A percentile compares a stretch with the other conserved stretches of the same genome.
Conservation (phyloP, 2,113 vertebrate species). For the Lutjanus erythropterus region DNA sequence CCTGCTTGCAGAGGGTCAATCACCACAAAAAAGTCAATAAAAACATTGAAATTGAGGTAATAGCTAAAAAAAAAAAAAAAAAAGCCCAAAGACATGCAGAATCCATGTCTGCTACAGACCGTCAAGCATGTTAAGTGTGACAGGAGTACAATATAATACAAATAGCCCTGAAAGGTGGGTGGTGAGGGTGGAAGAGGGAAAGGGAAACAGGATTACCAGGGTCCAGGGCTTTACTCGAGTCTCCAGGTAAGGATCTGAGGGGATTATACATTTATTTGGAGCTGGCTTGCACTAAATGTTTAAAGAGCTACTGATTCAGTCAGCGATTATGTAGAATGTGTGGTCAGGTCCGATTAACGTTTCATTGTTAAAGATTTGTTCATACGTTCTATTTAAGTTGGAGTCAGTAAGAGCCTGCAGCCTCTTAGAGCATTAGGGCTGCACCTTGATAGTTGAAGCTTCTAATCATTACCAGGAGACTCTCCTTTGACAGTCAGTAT, state of each 20-base stretch:
- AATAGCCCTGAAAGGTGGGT: conserved; percentile 6
- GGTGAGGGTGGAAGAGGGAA: background rate
- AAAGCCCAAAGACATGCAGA: background rate
- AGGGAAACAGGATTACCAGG: conserved; percentile 25
- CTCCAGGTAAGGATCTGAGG: background rate
- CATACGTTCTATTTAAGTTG: background rate
- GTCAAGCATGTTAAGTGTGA: conserved; percentile 7
- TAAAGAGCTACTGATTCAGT: background rate
- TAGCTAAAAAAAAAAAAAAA: background rate
- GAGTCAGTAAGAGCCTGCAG: background rate
- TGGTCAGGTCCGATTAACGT: background rate
- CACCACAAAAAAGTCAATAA: background rate
- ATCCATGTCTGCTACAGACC: background rate
- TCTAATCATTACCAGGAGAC: too few species aligned
- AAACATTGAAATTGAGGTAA: background rate
- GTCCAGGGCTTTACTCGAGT: background rate
- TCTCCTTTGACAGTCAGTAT: too few species aligned
- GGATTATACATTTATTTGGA: conserved; percentile 7
- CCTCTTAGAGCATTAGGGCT: too few species aligned
- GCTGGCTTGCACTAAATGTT: background rate
- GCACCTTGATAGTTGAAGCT: too few species aligned
- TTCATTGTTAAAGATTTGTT: background rate
- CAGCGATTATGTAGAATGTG: background rate
- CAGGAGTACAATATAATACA: conserved; percentile 12
- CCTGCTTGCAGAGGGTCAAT: background rate